Conservation (phyloP, 2,797 vertebrate genomes). For the Gymnopithys bicolor region DNA sequence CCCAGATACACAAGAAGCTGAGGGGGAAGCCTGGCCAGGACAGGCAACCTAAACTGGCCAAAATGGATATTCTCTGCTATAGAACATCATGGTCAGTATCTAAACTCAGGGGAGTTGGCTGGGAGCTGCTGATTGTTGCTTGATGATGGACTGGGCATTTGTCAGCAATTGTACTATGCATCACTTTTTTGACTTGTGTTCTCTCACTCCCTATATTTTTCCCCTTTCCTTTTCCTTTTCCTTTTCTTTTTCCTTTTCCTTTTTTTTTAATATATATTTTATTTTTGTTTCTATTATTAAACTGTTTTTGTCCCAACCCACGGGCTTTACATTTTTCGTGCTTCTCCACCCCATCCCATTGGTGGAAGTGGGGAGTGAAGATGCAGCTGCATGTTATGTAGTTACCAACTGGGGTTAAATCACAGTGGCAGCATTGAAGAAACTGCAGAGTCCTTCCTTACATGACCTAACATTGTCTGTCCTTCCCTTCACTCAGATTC, state of each 20-base stretch:
- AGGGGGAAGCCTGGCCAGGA: not conserved
- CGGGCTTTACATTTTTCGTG: not conserved
- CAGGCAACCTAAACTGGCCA: not conserved
- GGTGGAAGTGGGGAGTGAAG: not conserved
- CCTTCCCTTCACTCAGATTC: not conserved
- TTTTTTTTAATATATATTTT: not conserved
- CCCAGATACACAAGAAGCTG: not conserved
- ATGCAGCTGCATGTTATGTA: not conserved
- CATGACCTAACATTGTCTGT: not conserved
- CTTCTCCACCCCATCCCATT: not conserved
- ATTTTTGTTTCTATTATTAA: not conserved
- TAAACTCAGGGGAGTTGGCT: not conserved
- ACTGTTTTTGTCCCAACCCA: not conserved
- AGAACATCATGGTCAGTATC: not conserved
- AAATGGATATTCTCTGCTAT: not conserved
- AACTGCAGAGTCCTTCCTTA: not conserved
- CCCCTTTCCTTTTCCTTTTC: too few species aligned
- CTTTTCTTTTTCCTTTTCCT: not conserved
- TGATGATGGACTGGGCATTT: not conserved
- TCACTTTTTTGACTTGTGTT: not conserved
- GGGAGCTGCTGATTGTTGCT: not conserved
- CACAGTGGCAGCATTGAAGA: rapidly evolving
- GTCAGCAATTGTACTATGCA: not conserved
- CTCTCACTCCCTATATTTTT: not conserved
- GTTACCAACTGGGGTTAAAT: not conserved